Base-by-base conservation (phyloP, 2,888 invertebrate species). In the Catocala sponsa region DNA sequence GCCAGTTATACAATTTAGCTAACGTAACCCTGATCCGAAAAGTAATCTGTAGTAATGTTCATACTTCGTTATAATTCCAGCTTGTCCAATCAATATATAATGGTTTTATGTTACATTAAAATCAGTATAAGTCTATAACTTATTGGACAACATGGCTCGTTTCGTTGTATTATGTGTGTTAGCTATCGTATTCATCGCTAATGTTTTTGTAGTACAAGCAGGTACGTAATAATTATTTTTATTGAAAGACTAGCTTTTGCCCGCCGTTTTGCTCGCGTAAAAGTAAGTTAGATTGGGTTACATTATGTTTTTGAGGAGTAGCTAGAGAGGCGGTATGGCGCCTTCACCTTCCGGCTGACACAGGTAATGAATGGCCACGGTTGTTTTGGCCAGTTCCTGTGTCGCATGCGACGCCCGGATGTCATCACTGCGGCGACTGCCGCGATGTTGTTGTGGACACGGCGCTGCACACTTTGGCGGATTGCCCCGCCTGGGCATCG, bases 11-110 rank as follows among this genome's bases (percentile, higher is more conserved):
- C 5, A 12, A 44, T 44, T 44, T 44, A 6, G 2, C 12, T 5
- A 13, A 13, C 12, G n/a, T 44, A 44, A 44, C 44, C 44, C 44
- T 44, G 12, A 44, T 44, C 6, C 4, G 12, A 6, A 44, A 44
- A n/a, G 12, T 44, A 44, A 44, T 44, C 5, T 44, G 44, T 4
- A 12, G 12, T 44, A 44, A 44, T 44, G n/a, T 44, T 12, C 44
- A 44, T 12, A 44, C 12, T 12, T n/a, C 44, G 44, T 5, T n/a
- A n/a, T 5, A 44, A 44, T 12, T 4, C 6, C 12, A 5, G 44
- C 44, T 44, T 44, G 12, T 44, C 44, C n/a, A 44, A 44, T 44
- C 44, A 44, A 44, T 44, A 44, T 44, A 44, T 12, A 44, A 44
- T 44, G 44, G 44, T 44, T 13, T 11, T 44, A 12, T 12, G n/a